Percentiles rank a stretch among this genome's conserved stretches.
Conservation (phyloP, 2,888 invertebrate species). For the Nebria brevicollis region DNA sequence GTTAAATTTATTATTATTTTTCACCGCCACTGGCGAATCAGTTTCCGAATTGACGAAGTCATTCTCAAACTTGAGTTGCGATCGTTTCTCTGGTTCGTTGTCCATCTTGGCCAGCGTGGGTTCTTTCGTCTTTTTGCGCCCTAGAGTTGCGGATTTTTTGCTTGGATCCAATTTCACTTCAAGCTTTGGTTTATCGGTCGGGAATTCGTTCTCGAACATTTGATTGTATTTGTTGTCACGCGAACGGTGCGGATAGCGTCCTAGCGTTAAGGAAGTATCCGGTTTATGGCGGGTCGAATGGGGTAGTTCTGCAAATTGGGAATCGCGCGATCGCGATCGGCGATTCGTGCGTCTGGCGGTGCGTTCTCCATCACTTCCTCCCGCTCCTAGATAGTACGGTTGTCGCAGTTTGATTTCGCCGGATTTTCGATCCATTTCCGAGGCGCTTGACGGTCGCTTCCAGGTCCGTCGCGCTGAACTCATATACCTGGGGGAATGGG, state of each 20-base stretch:
- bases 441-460: constrained; percentile 70
- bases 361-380: constrained; percentile 68
- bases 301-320: constrained; percentile 59
- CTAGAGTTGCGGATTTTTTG: constrained; percentile 55
- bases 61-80: constrained; percentile 74
- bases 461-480: constrained; percentile 59
- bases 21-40: constrained; percentile 54
- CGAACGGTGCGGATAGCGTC: constrained; percentile 55
- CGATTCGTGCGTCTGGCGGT: constrained; percentile 66
- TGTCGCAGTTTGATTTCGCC: constrained; percentile 60
- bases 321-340: constrained; percentile 63
- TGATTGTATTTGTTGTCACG: constrained; percentile 47
- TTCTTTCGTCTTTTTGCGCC: constrained; percentile 58
- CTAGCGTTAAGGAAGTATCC: constrained; percentile 57
- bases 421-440: constrained; percentile 66
- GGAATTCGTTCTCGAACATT: constrained; percentile 72
- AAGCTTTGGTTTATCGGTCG: constrained; percentile 55
- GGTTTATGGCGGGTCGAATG: constrained; percentile 56
- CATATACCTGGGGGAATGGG: constrained; percentile 58
- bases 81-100: constrained; percentile 61
- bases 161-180: constrained; percentile 52
- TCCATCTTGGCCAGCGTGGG: constrained; percentile 55
- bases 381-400: constrained; percentile 55
- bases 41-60: constrained; percentile 69
- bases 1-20: constrained; percentile 53